phyloP scores from a whole-genome alignment of 2,113 vertebrate genomes.

The Gallinago paraguaiae region DNA sequence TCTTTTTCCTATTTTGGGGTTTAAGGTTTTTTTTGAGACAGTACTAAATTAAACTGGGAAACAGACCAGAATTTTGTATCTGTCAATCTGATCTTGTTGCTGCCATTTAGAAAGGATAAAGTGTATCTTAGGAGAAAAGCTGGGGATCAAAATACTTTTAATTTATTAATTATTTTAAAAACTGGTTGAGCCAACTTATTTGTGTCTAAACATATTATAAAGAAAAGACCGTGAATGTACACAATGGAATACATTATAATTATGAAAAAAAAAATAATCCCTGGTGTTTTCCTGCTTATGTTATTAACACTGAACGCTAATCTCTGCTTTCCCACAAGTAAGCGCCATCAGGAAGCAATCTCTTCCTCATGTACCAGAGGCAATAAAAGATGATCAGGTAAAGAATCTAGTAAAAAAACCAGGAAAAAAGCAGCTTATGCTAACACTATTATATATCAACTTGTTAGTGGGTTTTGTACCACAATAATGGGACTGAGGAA shows the following conservation, averaged over 20 bases:
- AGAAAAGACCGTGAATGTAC: background rate
- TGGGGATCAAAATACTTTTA: background rate
- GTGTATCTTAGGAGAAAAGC: background rate
- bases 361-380: background rate
- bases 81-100: background rate
- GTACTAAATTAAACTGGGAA: background rate
- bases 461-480: background rate
- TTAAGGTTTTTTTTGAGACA: background rate
- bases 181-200: background rate
- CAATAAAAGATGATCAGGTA: background rate
- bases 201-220: conserved; percentile 3
- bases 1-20: background rate
- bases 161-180: background rate
- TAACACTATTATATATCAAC: background rate
- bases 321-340: background rate
- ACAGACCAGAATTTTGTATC: background rate
- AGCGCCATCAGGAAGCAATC: background rate
- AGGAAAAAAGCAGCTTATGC: background rate
- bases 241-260: background rate
- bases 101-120: background rate
- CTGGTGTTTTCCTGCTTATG: background rate
- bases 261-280: background rate
- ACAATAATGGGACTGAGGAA: background rate
- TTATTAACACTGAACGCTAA: background rate
- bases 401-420: background rate